Conservation (phyloP, 2,113 vertebrate species). For the Sminthopsis crassicaudata region DNA sequence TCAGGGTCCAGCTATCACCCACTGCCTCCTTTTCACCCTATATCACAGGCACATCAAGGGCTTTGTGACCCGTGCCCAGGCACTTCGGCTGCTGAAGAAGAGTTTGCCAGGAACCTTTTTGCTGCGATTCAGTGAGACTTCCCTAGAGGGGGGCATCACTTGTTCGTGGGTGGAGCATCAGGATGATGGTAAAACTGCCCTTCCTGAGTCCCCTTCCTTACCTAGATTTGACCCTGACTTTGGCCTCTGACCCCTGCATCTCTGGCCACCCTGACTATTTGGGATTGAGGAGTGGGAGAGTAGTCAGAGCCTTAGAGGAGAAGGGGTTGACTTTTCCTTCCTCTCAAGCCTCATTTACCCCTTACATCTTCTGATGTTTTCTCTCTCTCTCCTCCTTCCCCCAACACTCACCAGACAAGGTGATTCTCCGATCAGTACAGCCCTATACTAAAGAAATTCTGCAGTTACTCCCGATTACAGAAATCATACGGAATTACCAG, state of each 20-base stretch:
- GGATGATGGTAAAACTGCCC: slow-evolving; percentile 77
- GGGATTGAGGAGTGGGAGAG: neutral
- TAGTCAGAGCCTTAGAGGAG: neutral
- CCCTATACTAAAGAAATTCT: slow-evolving; percentile 92
- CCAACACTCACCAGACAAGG: slow-evolving; percentile 74
- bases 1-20: neutral
- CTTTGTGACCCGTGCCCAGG: slow-evolving; percentile 91
- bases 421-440: slow-evolving; percentile 85
- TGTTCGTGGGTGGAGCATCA: slow-evolving; percentile 95
- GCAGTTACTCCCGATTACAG: slow-evolving; percentile 89
- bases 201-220: neutral
- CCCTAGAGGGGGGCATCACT: slow-evolving; percentile 89
- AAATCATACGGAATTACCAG: slow-evolving; percentile 93
- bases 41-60: slow-evolving; percentile 91
- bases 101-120: slow-evolving; percentile 91
- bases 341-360: neutral
- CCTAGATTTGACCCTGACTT: too few species aligned
- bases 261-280: neutral
- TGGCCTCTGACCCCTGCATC: neutral
- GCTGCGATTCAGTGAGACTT: slow-evolving; percentile 94
- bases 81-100: slow-evolving; percentile 88
- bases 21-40: neutral
- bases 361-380: neutral
- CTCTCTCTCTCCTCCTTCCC: fast-evolving
- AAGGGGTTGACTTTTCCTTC: neutral